Evolutionary conservation across 2,797 vertebrate genomes (phyloP), one percentile per base, ranked within the genome.

Genomic region (Poecile montanus): DNA sequence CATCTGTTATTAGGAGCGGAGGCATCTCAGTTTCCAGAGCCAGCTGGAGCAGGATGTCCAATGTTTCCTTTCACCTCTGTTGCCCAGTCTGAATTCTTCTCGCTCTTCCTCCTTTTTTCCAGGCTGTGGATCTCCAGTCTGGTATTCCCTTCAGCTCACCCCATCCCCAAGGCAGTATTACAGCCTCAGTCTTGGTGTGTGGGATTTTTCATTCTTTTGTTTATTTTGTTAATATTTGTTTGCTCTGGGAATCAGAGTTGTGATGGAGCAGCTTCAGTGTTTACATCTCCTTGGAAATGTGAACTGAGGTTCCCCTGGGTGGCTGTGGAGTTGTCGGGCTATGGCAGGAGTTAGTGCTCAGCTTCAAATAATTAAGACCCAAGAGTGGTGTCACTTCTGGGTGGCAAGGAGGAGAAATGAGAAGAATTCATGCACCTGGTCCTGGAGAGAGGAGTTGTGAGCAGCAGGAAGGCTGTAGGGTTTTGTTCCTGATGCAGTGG

Each of bases 221-320:
- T 96, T 96, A 93, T 93, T 75, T 90, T 89, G 85, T 67, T 96
- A 94, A 89, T 96, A 92, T 94, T 94, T 94, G 89, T 95, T 96
- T 96, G 94, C 85, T 82, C 82, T 91, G 88, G 90, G 89, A 96
- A 93, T 90, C 74, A 44, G 71, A 73, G 88, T 6, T 1, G 62
- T 88, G 88, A 88, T 94, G 83, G 80, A 88, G 63, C 85, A 84
- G 93, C 83, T 71, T 95, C 80, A 85, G 56, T 93, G 85, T 96
- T 96, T 96, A 94, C 19, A 67, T 94, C 76, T 95, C 66, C 76
- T 91, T 95, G 77, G 93, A 96, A 94, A 95, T 88, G 67, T 61
- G 93, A 87, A 85, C 53, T 40, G 83, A 79, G 45, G 53, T 72
- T 95, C 67, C 45, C 14, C 32, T 57, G 73, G n/a, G 70, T 61